Evolutionary conservation across 2,797 vertebrate genomes (phyloP), one percentile per base, ranked within the genome.

Genomic region (Myripristis jacobus): DNA sequence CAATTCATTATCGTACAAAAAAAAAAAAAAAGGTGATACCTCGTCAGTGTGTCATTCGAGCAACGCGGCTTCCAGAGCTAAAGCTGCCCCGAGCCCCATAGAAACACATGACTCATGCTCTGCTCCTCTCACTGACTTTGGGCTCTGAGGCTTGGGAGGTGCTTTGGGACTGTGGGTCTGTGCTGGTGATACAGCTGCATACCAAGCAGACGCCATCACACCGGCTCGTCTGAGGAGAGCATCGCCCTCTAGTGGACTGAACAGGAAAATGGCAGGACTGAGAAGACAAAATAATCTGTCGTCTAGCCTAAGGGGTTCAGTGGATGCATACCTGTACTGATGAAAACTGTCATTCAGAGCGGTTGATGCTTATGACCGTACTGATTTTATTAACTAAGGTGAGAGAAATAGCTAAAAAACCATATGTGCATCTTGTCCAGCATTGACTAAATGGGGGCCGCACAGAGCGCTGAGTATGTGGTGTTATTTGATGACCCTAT

Each of bases 91-190:
- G n/a, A 68, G 59, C 64, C 46, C 64, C 64, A 75, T 65, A 69
- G 74, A 83, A 88, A 85, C 83, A 84, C 75, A 83, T 81, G 62
- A 85, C 47, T 84, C 81, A 89, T 79, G 76, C 77, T 69, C 43
- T 43, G 63, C 77, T 87, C 25, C 51, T 53, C 80, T 86, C 56
- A 59, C 73, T 64, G 80, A 86, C 76, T 85, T 81, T 48, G 52
- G 75, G 70, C 27, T 24, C 46, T 59, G 75, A 73, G 66, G 36
- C 84, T 79, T 74, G 75, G 82, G 74, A 79, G 70, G 72, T 65
- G 82, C 75, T 83, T 81, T 24, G 18, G 72, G 72, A 65, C 66
- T 70, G 58, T 66, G 62, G 52, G 54, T 31, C 69, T 63, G 51
- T 57, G 61, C 47, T 56, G 66, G 70, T 53, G 59, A 56, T 63